A percentile compares a stretch with the other conserved stretches of the same genome.
Evolutionary conservation across 2,888 invertebrate species (phyloP).

Genomic region (Julus scandinavius): DNA sequence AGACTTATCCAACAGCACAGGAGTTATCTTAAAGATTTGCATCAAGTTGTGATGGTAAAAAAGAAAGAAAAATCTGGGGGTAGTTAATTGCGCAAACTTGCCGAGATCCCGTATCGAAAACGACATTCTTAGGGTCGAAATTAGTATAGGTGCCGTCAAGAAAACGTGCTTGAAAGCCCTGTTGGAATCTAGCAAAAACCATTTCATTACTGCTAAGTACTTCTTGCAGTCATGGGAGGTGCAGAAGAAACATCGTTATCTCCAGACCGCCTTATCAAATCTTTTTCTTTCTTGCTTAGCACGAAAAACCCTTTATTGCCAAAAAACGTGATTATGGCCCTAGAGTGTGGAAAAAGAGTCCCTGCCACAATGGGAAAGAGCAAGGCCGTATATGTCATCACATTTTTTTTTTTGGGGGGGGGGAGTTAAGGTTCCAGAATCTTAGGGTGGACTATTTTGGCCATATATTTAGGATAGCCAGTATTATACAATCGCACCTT

Average conservation of each 20-base stretch:
- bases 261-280: neutral
- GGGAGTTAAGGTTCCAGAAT: too few species aligned
- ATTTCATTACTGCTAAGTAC: conserved; percentile 8
- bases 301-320: conserved; percentile 23
- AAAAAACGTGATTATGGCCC: neutral
- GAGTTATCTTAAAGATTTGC: neutral
- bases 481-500: too few species aligned
- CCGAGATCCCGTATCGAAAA: neutral
- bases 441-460: too few species aligned
- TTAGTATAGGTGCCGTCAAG: neutral
- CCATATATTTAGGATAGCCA: too few species aligned
- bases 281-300: neutral
- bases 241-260: neutral
- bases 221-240: neutral
- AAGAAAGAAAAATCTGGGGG: neutral
- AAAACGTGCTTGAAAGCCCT: neutral
- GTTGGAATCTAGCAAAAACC: neutral
- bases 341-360: too few species aligned
- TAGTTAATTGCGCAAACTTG: too few species aligned
- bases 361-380: too few species aligned
- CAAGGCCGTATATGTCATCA: too few species aligned
- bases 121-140: neutral
- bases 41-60: neutral
- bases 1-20: too few species aligned
- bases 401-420: too few species aligned